Base-by-base conservation (phyloP, 2,888 invertebrate species). In the Chironomus tentans region DNA sequence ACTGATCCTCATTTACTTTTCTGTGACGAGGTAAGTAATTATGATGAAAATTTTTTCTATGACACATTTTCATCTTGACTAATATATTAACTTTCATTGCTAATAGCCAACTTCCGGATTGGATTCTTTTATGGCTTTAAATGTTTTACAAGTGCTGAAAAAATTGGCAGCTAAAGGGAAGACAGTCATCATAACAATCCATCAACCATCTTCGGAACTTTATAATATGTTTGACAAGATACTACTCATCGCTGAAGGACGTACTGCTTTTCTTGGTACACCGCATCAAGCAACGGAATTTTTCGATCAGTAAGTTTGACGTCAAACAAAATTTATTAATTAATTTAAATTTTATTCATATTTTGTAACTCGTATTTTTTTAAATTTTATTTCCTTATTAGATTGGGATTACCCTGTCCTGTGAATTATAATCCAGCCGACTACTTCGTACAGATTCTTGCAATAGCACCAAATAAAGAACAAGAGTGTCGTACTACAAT, bases 1-100 rank as follows among this genome's bases (percentile, higher is more conserved):
- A 98, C 97, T 0, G 94, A 98, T 85, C 98, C 98, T 0, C 91
- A 95, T 0, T 85, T 98, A 65, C 90, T 98, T 88, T 95, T 98
- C 82, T 97, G 97, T 82, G 98, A 98, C 81, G 98, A 98, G 81
- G 98, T 98, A 0, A 98, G 98, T 0, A 97, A 97, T 0, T n/a
- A n/a, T n/a, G n/a, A n/a, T n/a, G n/a, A n/a, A n/a, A n/a, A n/a
- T n/a, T n/a, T n/a, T n/a, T n/a, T n/a, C n/a, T n/a, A n/a, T n/a
- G n/a, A n/a, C n/a, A n/a, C n/a, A n/a, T n/a, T n/a, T n/a, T n/a
- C n/a, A n/a, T n/a, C n/a, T 97, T 56, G 2, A 2, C 56, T 56
- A 50, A 15, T 18, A 2, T 18, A n/a, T 15, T 18, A 56, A 15
- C 5, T 15, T 13, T 56, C 1, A n/a, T 68, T 56, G 7, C 3